phyloP scores from a whole-genome alignment of 2,888 invertebrate genomes.

The Mystacides longicornis region DNA sequence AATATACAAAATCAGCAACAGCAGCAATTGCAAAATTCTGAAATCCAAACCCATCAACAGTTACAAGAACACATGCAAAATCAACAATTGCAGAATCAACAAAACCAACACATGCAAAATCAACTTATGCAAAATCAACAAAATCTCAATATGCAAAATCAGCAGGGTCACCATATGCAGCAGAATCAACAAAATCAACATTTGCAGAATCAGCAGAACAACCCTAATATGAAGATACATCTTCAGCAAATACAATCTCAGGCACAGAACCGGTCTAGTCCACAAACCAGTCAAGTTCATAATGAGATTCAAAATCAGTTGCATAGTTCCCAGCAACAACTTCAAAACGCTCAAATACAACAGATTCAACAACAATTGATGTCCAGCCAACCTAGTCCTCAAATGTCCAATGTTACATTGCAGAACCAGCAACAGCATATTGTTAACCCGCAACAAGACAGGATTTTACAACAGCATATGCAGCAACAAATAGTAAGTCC shows the following conservation, averaged over 20 bases:
- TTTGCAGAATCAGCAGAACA: conserved; percentile 39
- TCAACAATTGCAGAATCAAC: conserved; percentile 37
- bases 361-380: conserved; percentile 21
- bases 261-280: conserved; percentile 31
- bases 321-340: conserved; percentile 24
- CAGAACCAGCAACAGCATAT: conserved; percentile 17
- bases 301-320: conserved; percentile 32
- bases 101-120: conserved; percentile 41
- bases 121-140: too few species aligned
- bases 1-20: conserved; percentile 41
- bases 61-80: conserved; percentile 34
- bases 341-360: conserved; percentile 20
- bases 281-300: conserved; percentile 17
- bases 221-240: conserved; percentile 25
- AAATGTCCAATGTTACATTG: conserved; percentile 20
- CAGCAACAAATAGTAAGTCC: conserved; percentile 28
- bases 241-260: conserved; percentile 36
- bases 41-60: conserved; percentile 32
- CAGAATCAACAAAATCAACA: conserved; percentile 33
- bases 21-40: conserved; percentile 32
- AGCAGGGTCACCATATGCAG: conserved; percentile 34
- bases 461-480: conserved; percentile 33
- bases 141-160: too few species aligned
- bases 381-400: conserved; percentile 16
- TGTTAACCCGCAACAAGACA: conserved; percentile 33